Conservation (phyloP, 2,797 vertebrate genomes). For the Pseudochromis fuscus region DNA sequence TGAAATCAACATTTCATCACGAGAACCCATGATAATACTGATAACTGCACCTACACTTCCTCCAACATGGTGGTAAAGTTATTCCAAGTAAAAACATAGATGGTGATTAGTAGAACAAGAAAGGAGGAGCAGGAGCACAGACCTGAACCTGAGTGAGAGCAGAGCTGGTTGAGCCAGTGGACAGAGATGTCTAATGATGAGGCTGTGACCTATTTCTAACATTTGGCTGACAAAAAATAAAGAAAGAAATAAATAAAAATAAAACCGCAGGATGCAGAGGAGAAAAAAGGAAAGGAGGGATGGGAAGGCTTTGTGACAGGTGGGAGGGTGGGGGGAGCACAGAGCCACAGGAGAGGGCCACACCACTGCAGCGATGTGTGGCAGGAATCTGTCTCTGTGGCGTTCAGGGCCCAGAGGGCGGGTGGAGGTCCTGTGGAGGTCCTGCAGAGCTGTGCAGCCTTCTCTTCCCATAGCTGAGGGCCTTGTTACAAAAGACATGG, state of each 20-base stretch:
- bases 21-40: background rate
- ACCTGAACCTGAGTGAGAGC: conserved; percentile 4
- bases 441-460: conserved; percentile 36
- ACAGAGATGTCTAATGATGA: conserved; percentile 44
- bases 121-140: conserved; percentile 3
- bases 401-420: conserved; percentile 36
- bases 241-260: conserved; percentile 1
- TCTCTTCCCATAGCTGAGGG: conserved; percentile 44
- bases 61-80: conserved; percentile 3
- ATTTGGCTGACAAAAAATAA: conserved; percentile 18
- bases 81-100: conserved; percentile 37
- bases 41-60: background rate
- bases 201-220: conserved; percentile 68
- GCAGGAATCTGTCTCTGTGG: conserved; percentile 40
- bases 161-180: conserved; percentile 22
- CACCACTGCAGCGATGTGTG: conserved; percentile 31
- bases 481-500: conserved; percentile 45
- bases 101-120: too few relatives aligned
- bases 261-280: conserved; percentile 39
- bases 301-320: conserved; percentile 52
- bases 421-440: conserved; percentile 38
- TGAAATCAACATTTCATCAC: background rate
- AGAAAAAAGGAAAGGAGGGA: conserved; percentile 27
- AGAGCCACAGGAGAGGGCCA: conserved; percentile 31
- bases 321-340: conserved; percentile 31